phyloP scores from a whole-genome alignment of 1,140 invertebrate genomes.

The Aplysia californica region DNA sequence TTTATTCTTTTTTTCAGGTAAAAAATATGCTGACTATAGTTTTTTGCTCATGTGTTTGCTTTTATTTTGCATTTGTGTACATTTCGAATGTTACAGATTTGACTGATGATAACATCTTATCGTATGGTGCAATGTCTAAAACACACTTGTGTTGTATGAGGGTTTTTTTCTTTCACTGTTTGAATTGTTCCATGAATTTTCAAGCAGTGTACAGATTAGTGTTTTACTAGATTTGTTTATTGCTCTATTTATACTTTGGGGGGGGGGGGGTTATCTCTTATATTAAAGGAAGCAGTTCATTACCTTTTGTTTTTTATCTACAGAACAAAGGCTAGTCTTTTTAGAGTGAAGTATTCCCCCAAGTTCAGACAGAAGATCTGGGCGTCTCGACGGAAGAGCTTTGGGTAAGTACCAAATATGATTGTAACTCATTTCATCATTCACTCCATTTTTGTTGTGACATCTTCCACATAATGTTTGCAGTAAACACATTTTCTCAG shows the following conservation, averaged over 20 bases:
- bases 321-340: slow-evolving; percentile 60
- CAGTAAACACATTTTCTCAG: not conserved
- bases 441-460: not conserved
- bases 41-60: too few species aligned
- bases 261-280: too few species aligned
- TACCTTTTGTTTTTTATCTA: slow-evolving; percentile 26
- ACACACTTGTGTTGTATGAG: not conserved
- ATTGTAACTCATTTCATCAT: not conserved
- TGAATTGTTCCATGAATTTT: too few species aligned
- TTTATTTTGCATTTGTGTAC: not conserved
- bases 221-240: too few species aligned
- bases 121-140: not conserved
- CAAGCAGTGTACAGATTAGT: too few species aligned
- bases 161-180: too few species aligned
- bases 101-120: not conserved
- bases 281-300: too few species aligned
- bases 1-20: not conserved
- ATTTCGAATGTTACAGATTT: not conserved
- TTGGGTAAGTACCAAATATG: slow-evolving; percentile 42
- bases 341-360: slow-evolving; percentile 57
- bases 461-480: not conserved
- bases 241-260: too few species aligned
- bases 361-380: slow-evolving; percentile 54
- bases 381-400: slow-evolving; percentile 55
- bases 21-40: not conserved